Base-by-base conservation (phyloP, 2,797 vertebrate genomes). In the Orientallactaga sibirica region DNA sequence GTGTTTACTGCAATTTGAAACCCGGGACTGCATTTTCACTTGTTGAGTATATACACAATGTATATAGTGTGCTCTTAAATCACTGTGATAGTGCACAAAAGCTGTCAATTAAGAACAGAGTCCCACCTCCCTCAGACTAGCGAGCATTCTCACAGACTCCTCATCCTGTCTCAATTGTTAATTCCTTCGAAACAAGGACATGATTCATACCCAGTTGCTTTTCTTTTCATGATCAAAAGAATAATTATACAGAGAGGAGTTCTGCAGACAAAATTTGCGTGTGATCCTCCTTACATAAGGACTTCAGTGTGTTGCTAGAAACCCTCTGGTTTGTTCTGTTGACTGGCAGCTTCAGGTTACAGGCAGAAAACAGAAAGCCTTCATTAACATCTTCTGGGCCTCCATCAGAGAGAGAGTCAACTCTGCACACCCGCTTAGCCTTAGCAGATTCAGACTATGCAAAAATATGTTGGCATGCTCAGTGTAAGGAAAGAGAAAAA, bases 191-290 rank as follows among this genome's bases (percentile, higher is more conserved):
- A 95, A 98, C 95, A 97, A 97, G 97, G 95, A 88, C 83, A 83
- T 1, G 4, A 96, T 97, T 97, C 96, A 96, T 96, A 92, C 86
- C 88, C n/a, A 0, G 92, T 95, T 94, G 95, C 96, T 96, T 95
- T 95, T 95, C 96, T 97, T 98, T 96, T 96, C 95, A 97, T 96
- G 97, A 98, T 98, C 98, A 98, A 98, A 98, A 97, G 98, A 97
- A 97, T 98, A 98, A 98, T 98, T 98, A 97, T 76, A 95, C 18
- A 55, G 97, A 96, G 91, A 96, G 95, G 97, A 98, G 98, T 98
- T 97, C 96, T 97, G 96, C 16, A 16, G 97, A 98, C 95, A 96
- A 84, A 97, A 97, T 95, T 97, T 0, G 43, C 4, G 0, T 98
- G 97, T 97, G 98, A 98, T 98, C 97, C 43, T 95, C 85, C 95